These are phyloP conservation scores for Achlya flavicornis DNA, from an alignment of 2,888 invertebrate genomes.

Conservation along the genomic window DNA sequence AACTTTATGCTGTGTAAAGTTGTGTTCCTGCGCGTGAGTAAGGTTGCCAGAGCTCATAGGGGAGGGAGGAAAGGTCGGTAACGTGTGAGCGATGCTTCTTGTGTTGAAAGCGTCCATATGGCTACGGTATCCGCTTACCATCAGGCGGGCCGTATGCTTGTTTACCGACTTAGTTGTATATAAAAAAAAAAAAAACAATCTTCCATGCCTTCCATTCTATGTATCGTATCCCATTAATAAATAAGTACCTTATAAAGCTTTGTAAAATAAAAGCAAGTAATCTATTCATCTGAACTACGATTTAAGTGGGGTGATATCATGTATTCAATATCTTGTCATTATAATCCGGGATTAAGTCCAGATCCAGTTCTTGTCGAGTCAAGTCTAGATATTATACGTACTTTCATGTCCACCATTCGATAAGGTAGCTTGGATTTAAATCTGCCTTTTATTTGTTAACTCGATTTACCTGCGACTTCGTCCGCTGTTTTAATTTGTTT, in stretches of 20 bases:
- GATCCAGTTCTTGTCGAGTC: conserved; percentile 37
- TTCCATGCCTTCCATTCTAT: not conserved
- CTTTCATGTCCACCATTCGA: conserved; percentile 24
- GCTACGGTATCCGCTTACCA: too few relatives aligned
- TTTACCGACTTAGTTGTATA: too few relatives aligned
- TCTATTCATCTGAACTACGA: conserved; percentile 4
- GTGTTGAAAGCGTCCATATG: too few relatives aligned
- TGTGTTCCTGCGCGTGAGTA: too few relatives aligned
- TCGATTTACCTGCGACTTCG: not conserved
- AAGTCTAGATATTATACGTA: conserved; percentile 29
- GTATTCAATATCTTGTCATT: conserved; percentile 39
- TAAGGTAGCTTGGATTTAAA: conserved; percentile 23
- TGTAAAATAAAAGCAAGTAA: not conserved
- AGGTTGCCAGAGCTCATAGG: too few relatives aligned
- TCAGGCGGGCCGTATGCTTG: too few relatives aligned
- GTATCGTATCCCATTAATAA: not conserved
- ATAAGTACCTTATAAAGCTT: not conserved
- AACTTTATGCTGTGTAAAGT: too few relatives aligned
- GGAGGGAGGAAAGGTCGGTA: too few relatives aligned
- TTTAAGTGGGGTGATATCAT: conserved; percentile 8
- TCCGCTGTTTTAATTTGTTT: not conserved
- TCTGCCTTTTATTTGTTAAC: conserved; percentile 5
- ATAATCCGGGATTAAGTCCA: conserved; percentile 55
- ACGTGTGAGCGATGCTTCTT: too few relatives aligned
- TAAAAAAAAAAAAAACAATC: too few relatives aligned